Evolutionary conservation across 2,888 invertebrate species (phyloP).

Genomic region (Heliconius ethilla): DNA sequence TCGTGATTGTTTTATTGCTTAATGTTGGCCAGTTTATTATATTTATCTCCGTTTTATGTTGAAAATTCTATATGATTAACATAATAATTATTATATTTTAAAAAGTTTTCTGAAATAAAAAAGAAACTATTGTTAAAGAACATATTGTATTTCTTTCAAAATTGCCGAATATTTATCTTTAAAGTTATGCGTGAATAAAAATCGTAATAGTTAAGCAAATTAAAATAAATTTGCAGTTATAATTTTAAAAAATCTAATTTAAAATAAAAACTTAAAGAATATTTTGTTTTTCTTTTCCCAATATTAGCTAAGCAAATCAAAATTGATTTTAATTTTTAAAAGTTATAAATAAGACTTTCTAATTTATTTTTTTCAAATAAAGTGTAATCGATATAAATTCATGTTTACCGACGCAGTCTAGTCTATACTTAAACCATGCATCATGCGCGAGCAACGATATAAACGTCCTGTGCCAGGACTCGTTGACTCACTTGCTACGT

Average conservation of each 20-base stretch:
- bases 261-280: no score
- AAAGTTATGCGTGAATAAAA: no score
- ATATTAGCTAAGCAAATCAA: not conserved
- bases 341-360: no score
- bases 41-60: not conserved
- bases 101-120: no score
- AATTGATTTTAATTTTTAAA: no score
- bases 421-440: conserved; percentile 55
- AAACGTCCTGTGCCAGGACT: conserved; percentile 72
- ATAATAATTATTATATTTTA: not conserved
- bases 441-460: conserved; percentile 66
- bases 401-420: conserved; percentile 25
- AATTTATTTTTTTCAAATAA: not conserved
- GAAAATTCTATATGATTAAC: not conserved
- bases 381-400: conserved; percentile 26
- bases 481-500: conserved; percentile 35
- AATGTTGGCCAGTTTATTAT: not conserved
- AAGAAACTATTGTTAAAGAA: no score
- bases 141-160: no score
- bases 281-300: no score
- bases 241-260: no score
- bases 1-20: conserved; percentile 15
- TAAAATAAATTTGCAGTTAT: no score
- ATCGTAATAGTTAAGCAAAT: no score
- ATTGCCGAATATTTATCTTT: no score